Evolutionary conservation across 2,888 invertebrate genomes (phyloP).

Genomic region (Lacanobia oleracea): DNA sequence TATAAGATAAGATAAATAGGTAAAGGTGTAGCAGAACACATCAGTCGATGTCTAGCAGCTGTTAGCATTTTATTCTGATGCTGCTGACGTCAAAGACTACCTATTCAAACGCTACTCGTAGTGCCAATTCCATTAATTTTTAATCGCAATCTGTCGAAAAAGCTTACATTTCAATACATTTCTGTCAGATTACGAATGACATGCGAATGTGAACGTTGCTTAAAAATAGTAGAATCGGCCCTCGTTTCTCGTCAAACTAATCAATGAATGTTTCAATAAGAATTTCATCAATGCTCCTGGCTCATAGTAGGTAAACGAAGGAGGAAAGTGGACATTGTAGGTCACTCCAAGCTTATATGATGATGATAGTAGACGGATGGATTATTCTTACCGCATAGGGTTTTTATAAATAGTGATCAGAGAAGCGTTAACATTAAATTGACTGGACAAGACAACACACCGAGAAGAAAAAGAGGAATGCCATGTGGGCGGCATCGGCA

Average conservation of each 20-base stretch:
- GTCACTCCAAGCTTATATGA: not conserved
- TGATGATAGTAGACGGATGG: too few species aligned
- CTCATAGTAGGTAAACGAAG: not conserved
- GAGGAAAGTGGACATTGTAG: not conserved
- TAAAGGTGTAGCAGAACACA: constrained; percentile 18
- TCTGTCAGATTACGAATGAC: too few species aligned
- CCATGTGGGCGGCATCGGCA: not conserved
- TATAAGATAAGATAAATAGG: not conserved
- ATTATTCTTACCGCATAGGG: too few species aligned
- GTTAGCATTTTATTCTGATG: not conserved
- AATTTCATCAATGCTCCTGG: not conserved
- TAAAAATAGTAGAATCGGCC: too few species aligned
- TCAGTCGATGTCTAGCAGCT: constrained; percentile 8
- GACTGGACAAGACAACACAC: not conserved
- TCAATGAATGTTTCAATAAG: not conserved
- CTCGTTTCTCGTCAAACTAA: not conserved
- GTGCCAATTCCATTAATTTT: too few species aligned
- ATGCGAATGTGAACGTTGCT: too few species aligned
- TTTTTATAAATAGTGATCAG: not conserved
- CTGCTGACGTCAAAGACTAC: not conserved
- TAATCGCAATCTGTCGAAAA: too few species aligned
- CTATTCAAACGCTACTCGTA: constrained; percentile 1
- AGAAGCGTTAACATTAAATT: not conserved
- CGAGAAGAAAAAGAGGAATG: not conserved
- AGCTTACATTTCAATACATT: too few species aligned